Conservation (phyloP, 2,888 invertebrate species). For the Agrilus mali region DNA sequence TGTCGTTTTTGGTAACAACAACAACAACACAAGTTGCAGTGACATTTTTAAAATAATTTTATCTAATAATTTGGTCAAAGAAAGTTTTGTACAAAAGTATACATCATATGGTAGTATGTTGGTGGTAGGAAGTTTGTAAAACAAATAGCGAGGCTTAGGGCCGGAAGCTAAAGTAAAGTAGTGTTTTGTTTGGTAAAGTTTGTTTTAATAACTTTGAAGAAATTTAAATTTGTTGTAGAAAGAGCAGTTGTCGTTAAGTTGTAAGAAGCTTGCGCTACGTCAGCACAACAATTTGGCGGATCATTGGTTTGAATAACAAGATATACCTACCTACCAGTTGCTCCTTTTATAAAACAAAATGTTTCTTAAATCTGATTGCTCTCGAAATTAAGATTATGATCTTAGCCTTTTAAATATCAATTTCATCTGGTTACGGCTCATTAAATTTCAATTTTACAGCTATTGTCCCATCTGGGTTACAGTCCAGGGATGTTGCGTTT, state of each 20-base stretch:
- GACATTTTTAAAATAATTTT: too few relatives aligned
- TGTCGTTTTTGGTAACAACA: too few relatives aligned
- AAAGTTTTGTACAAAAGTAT: too few relatives aligned
- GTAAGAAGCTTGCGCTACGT: slow-evolving; percentile 11
- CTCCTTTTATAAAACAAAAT: slow-evolving; percentile 32
- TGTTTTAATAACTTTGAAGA: too few relatives aligned
- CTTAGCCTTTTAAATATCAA: slow-evolving; percentile 39
- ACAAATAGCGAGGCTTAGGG: too few relatives aligned
- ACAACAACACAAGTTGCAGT: too few relatives aligned
- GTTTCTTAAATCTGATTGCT: slow-evolving; percentile 36
- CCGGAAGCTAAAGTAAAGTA: too few relatives aligned
- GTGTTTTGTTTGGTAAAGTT: too few relatives aligned
- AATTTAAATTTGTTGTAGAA: too few relatives aligned
- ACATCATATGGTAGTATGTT: too few relatives aligned
- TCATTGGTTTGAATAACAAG: slow-evolving; percentile 34
- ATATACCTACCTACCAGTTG: slow-evolving; percentile 20
- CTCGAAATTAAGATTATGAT: slow-evolving; percentile 34
- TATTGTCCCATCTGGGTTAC: slow-evolving; percentile 38
- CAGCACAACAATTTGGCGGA: slow-evolving; percentile 32
- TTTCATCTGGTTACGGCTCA: slow-evolving; percentile 38
- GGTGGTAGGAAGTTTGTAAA: too few relatives aligned
- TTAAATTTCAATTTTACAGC: slow-evolving; percentile 40
- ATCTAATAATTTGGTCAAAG: too few relatives aligned
- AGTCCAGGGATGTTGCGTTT: slow-evolving; percentile 32
- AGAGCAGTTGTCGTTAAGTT: slow-evolving; percentile 1